Percentiles rank a stretch among this genome's conserved stretches.
Evolutionary conservation across 2,797 vertebrate genomes (phyloP).

Genomic region (Phylloscopus collybita): DNA sequence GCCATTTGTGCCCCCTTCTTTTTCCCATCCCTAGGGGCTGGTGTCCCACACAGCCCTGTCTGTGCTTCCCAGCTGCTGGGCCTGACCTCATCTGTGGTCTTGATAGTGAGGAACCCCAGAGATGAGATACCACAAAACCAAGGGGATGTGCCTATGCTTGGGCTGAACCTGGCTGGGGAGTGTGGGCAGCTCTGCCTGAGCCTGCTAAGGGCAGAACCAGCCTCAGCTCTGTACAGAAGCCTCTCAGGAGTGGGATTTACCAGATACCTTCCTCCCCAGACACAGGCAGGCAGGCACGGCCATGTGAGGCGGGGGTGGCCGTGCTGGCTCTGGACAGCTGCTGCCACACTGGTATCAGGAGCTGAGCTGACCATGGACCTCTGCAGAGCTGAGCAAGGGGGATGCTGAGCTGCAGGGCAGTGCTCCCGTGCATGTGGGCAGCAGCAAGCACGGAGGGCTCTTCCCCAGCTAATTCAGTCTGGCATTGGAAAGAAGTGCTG

Average conservation of each 20-base stretch:
- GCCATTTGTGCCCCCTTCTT: not conserved
- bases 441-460: not conserved
- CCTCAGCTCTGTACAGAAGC: not conserved
- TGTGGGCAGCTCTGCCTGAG: not conserved
- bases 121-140: fast-evolving
- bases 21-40: fast-evolving
- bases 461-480: conserved; percentile 16
- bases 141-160: not conserved
- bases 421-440: not conserved
- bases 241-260: not conserved
- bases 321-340: not conserved
- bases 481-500: not conserved
- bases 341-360: not conserved
- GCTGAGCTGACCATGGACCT: not conserved
- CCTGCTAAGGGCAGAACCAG: not conserved
- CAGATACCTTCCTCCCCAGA: not conserved
- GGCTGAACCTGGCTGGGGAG: not conserved
- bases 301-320: not conserved
- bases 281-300: fast-evolving
- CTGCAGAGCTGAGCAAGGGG: not conserved
- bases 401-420: conserved; percentile 12
- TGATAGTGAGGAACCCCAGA: not conserved
- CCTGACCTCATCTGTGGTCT: not conserved
- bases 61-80: not conserved
- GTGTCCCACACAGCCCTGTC: not conserved